phyloP scores from a whole-genome alignment of 2,113 vertebrate genomes.

The Hypanus sabinus region DNA sequence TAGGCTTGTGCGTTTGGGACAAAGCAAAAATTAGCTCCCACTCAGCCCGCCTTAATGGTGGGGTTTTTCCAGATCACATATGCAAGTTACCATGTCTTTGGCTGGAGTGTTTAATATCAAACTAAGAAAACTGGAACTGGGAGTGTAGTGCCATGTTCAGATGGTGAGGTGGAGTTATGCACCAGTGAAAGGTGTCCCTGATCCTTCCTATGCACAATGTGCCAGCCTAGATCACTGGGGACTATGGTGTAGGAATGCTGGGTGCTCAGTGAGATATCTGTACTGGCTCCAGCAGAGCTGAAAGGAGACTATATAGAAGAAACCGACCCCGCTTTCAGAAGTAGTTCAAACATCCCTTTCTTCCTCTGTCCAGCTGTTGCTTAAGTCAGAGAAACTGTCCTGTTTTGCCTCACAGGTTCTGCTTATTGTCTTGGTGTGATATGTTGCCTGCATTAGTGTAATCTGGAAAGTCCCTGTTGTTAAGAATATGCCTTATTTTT shows the following conservation, averaged over 20 bases:
- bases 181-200: background rate
- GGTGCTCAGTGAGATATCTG: too few species aligned
- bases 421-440: background rate
- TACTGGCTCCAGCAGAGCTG: background rate
- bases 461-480: background rate
- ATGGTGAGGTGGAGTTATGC: background rate
- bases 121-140: background rate
- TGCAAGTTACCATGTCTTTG: background rate
- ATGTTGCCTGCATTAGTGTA: background rate
- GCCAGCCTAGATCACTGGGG: too few species aligned
- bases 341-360: background rate
- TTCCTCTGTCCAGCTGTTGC: background rate
- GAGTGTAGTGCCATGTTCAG: background rate
- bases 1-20: background rate
- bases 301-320: background rate
- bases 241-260: too few species aligned
- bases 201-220: too few species aligned
- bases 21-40: too few species aligned
- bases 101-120: background rate
- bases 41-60: background rate
- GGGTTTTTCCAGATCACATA: background rate
- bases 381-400: background rate
- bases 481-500: background rate
- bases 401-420: background rate
- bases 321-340: background rate